Percentiles rank a stretch among this genome's conserved stretches.
These are phyloP conservation scores for Verasper variegatus DNA, from an alignment of 2,113 vertebrate species.

Conservation along the genomic window DNA sequence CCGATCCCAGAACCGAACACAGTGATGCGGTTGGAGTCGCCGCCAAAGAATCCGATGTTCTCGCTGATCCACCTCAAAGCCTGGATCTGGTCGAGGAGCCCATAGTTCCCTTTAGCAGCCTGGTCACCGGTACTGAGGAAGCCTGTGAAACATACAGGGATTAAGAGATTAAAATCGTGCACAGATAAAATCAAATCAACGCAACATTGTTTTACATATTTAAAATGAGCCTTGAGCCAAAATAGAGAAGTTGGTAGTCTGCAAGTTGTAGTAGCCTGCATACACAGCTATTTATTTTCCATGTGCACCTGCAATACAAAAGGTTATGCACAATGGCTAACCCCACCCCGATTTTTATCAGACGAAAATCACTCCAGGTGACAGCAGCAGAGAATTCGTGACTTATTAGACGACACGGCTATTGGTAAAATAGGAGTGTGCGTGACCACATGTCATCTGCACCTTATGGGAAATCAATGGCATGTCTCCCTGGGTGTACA, in stretches of 20 bases:
- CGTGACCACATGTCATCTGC: slow-evolving; percentile 71
- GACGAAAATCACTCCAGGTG: slow-evolving; percentile 26
- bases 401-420: slow-evolving; percentile 64
- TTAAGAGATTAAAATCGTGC: slow-evolving; percentile 4
- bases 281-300: not conserved
- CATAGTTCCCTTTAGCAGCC: slow-evolving; percentile 98
- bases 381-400: slow-evolving; percentile 53
- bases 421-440: slow-evolving; percentile 69
- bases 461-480: slow-evolving; percentile 78
- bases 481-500: slow-evolving; percentile 64
- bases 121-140: slow-evolving; percentile 99
- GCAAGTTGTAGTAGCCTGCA: not conserved
- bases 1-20: slow-evolving; percentile 98
- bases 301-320: slow-evolving; percentile 2
- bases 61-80: slow-evolving; percentile 98
- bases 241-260: not conserved
- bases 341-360: slow-evolving; percentile 13
- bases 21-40: slow-evolving; percentile 95
- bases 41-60: slow-evolving; percentile 98
- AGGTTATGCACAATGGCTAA: slow-evolving; percentile 24
- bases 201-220: not conserved
- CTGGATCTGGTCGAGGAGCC: slow-evolving; percentile 98
- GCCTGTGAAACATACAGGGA: slow-evolving; percentile 79
- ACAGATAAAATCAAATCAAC: not conserved
- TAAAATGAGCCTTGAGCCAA: not conserved